Evolutionary conservation across 2,888 invertebrate species (phyloP).

Genomic region (Platycheirus rosarum): DNA sequence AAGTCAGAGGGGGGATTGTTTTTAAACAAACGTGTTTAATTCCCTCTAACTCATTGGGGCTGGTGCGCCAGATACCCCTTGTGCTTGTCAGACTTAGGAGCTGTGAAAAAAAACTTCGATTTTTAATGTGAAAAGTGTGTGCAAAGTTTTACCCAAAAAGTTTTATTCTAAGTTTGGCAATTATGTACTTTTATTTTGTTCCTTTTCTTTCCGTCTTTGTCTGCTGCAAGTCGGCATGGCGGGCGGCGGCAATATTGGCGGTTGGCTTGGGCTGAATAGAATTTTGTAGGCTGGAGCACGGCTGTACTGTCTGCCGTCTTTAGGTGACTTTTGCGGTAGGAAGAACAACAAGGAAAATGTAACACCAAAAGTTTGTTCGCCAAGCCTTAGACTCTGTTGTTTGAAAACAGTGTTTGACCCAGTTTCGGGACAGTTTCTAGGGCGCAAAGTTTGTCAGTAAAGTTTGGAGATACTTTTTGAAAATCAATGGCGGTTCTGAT

Average conservation of each 20-base stretch:
- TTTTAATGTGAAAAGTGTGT: conserved; percentile 74
- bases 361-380: conserved; percentile 65
- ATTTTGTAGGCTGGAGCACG: conserved; percentile 54
- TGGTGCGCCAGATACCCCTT: conserved; percentile 25
- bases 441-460: conserved; percentile 57
- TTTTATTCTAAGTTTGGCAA: conserved; percentile 74
- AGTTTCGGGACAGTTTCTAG: conserved; percentile 60
- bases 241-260: neutral
- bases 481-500: conserved; percentile 53
- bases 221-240: conserved; percentile 43
- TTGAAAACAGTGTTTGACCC: conserved; percentile 70
- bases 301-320: conserved; percentile 63
- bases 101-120: conserved; percentile 52
- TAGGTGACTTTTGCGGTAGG: conserved; percentile 56
- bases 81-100: conserved; percentile 28
- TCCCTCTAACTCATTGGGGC: conserved; percentile 45
- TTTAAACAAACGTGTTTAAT: conserved; percentile 69
- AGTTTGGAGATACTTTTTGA: conserved; percentile 38
- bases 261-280: conserved; percentile 37
- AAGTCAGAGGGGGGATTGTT: conserved; percentile 48
- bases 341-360: conserved; percentile 70
- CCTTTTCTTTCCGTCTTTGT: conserved; percentile 58
- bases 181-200: conserved; percentile 69
- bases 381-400: conserved; percentile 67
- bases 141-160: conserved; percentile 72